Evolutionary conservation across 1,140 invertebrate genomes (phyloP).

Genomic region (Cryptotermes secundus): DNA sequence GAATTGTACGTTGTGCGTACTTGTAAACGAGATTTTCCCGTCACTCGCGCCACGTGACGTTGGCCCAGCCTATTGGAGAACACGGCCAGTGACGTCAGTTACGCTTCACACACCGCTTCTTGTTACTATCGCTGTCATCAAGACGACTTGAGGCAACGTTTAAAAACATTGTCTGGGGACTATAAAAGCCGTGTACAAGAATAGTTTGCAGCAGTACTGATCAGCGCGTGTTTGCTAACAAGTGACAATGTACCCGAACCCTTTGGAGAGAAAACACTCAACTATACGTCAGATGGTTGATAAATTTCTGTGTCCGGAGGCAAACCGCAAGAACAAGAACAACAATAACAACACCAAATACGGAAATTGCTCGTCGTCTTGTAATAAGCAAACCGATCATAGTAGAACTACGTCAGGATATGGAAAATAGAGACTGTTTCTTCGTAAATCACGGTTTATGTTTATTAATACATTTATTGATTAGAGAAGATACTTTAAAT

Average conservation of each 20-base stretch:
- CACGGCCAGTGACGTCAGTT: background rate
- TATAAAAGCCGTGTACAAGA: background rate
- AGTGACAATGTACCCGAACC: constrained; percentile 66
- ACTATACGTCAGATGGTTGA: constrained; percentile 68
- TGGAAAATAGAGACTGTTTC: constrained; percentile 1
- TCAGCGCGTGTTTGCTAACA: background rate
- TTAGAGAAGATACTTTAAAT: background rate
- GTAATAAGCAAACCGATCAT: background rate
- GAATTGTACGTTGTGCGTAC: too few species aligned
- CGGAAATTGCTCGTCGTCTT: background rate
- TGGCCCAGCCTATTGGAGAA: background rate
- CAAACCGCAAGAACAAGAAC: constrained; percentile 43
- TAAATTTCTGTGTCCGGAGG: constrained; percentile 48
- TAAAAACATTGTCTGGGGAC: background rate
- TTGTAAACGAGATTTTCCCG: background rate
- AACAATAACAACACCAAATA: constrained; percentile 43
- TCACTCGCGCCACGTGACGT: background rate
- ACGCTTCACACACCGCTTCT: background rate
- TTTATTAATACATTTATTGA: background rate
- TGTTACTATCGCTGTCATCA: background rate
- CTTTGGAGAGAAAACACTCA: constrained; percentile 70
- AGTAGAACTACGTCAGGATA: background rate
- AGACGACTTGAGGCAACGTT: background rate
- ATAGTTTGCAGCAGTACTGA: background rate
- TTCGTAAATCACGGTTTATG: background rate